Evolutionary conservation across 2,113 vertebrate genomes (phyloP).

Genomic region (Ictalurus punctatus): DNA sequence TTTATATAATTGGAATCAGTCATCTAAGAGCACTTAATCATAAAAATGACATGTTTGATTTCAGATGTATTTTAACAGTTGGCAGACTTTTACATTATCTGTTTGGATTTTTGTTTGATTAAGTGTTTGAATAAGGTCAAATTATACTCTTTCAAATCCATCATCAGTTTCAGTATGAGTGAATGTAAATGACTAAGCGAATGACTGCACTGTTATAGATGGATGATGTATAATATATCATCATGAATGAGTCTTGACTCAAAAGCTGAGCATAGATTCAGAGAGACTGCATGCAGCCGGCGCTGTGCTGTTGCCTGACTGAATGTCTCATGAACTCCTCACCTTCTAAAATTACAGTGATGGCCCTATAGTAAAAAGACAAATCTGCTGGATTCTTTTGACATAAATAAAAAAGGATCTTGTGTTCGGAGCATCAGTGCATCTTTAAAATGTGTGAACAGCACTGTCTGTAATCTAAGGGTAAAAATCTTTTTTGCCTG

Average conservation of each 20-base stretch:
- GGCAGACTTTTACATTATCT: neutral
- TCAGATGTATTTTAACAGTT: neutral
- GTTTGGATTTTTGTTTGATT: neutral
- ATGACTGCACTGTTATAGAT: neutral
- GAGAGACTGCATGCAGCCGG: neutral
- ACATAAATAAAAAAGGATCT: neutral
- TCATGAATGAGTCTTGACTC: conserved; percentile 35
- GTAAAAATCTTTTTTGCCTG: conserved; percentile 44
- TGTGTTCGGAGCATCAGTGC: neutral
- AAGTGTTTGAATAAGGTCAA: neutral
- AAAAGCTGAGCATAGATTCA: conserved; percentile 14
- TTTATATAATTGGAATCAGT: neutral
- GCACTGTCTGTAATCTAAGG: conserved; percentile 22
- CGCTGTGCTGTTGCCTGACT: neutral
- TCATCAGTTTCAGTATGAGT: conserved; percentile 29
- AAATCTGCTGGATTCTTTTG: conserved; percentile 18
- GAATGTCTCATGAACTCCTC: conserved; percentile 18
- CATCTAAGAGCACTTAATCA: neutral
- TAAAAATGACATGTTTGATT: neutral
- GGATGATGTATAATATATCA: neutral
- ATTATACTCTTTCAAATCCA: neutral
- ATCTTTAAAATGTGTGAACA: conserved; percentile 30
- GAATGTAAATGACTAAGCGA: conserved; percentile 5
- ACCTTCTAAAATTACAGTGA: conserved; percentile 38
- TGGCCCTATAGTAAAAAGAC: neutral